phyloP scores from a whole-genome alignment of 2,113 vertebrate genomes.

The Siphamia tubifer region DNA sequence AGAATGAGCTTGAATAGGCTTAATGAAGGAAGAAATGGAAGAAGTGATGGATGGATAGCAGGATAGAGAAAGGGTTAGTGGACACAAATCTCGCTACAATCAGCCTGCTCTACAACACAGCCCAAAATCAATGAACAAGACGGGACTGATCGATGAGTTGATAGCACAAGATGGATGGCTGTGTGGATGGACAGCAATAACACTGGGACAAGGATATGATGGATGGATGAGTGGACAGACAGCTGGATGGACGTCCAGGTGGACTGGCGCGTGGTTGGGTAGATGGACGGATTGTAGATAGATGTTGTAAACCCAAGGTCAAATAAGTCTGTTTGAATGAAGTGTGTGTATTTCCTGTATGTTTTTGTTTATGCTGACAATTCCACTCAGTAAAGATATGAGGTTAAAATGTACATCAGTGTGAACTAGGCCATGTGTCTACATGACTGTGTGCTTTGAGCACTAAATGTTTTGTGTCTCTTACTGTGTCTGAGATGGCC shows the following conservation, averaged over 20 bases:
- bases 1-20: constrained; percentile 33
- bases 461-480: constrained; percentile 5
- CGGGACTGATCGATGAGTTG: constrained; percentile 71
- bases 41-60: constrained; percentile 62
- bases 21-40: constrained; percentile 61
- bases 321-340: not conserved
- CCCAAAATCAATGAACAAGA: constrained; percentile 73
- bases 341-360: constrained; percentile 7
- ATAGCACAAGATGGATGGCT: constrained; percentile 57
- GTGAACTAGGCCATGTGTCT: not conserved
- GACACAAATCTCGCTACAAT: constrained; percentile 72
- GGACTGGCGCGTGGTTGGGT: constrained; percentile 16
- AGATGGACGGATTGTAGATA: not conserved
- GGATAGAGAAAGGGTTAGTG: constrained; percentile 62
- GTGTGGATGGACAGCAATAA: constrained; percentile 50
- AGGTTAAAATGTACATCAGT: constrained; percentile 40
- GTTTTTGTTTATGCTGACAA: constrained; percentile 31
- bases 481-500: constrained; percentile 40
- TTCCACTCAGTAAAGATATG: not conserved
- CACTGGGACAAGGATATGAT: constrained; percentile 36
- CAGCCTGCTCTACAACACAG: constrained; percentile 65
- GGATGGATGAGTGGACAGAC: constrained; percentile 24
- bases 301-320: constrained; percentile 24
- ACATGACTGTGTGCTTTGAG: not conserved
- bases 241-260: constrained; percentile 14